These are phyloP conservation scores for Apis mellifera DNA, from an alignment of 1,140 invertebrate genomes.

Conservation along the genomic window Amel_HAv3.1 CM009932.2:3414501-3415000, in stretches of 20 bases:
- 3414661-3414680: not conserved
- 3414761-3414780: not conserved
- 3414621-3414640: too few relatives aligned
- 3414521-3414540: too few relatives aligned
- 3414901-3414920: not conserved
- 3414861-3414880: not conserved
- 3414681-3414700: not conserved
- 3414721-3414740: not conserved
- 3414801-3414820: not conserved
- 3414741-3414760: not conserved
- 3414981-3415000: too few relatives aligned
- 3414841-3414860: not conserved
- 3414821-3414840: conserved; percentile 1
- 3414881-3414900: not conserved
- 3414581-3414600: not conserved
- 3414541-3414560: too few relatives aligned
- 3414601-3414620: too few relatives aligned
- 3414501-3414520: too few relatives aligned
- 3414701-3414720: not conserved
- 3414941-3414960: not conserved
- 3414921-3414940: not conserved
- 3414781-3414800: not conserved
- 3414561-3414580: not conserved
- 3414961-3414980: not conserved
- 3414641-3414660: not conserved